These are phyloP conservation scores for Papilio elwesi DNA, from an alignment of 2,888 invertebrate species.

Conservation along the genomic window DNA sequence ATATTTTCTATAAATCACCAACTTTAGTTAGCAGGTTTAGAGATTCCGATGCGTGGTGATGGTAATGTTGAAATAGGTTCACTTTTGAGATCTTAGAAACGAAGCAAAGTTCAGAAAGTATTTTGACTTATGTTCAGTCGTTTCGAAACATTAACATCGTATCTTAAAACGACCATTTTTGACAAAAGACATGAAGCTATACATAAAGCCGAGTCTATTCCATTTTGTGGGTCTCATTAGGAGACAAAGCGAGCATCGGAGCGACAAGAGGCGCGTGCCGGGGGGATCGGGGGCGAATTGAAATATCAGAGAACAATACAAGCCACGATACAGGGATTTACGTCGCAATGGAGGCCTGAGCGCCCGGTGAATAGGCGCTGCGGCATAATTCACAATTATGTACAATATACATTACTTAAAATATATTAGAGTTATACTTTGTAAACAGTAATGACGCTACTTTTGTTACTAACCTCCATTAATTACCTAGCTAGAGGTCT, in stretches of 20 bases:
- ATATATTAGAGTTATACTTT: slow-evolving; percentile 8
- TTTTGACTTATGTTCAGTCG: background rate
- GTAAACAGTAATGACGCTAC: background rate
- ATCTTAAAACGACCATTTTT: background rate
- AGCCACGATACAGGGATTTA: slow-evolving; percentile 60
- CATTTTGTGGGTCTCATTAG: slow-evolving; percentile 48
- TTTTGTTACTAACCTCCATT: no score
- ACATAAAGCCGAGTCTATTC: slow-evolving; percentile 33
- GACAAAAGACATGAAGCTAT: slow-evolving; percentile 20
- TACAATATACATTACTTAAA: background rate
- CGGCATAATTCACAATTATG: slow-evolving; percentile 24
- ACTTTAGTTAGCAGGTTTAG: no score
- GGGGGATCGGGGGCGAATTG: no score
- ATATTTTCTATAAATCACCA: no score
- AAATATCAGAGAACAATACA: slow-evolving; percentile 69
- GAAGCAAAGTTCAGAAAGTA: background rate
- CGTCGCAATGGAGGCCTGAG: slow-evolving; percentile 39
- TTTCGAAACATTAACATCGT: background rate
- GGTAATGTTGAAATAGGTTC: no score
- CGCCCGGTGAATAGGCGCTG: slow-evolving; percentile 33
- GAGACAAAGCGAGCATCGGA: slow-evolving; percentile 70
- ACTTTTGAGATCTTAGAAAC: background rate
- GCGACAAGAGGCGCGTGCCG: slow-evolving; percentile 43
- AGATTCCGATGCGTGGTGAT: no score
- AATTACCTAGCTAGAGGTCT: no score